These are phyloP conservation scores for Semnornis frantzii DNA, from an alignment of 2,113 vertebrate genomes.

Conservation along the genomic window DNA sequence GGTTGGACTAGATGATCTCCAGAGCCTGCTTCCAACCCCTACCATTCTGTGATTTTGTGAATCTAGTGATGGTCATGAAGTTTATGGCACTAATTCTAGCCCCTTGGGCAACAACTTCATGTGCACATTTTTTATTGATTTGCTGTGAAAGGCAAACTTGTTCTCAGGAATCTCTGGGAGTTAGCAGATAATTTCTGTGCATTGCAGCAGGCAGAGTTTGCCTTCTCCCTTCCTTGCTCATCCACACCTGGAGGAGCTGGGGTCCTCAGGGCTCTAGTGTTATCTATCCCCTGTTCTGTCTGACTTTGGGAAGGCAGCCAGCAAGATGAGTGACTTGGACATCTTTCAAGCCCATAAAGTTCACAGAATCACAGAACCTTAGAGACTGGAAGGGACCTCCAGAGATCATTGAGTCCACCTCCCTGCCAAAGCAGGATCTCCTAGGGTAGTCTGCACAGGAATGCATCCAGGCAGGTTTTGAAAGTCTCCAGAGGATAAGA, in stretches of 20 bases:
- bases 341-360: too few relatives aligned
- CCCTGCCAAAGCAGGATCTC: too few relatives aligned
- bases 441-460: too few relatives aligned
- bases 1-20: too few relatives aligned
- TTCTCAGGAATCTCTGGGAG: background rate
- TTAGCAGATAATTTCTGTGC: background rate
- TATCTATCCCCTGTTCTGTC: background rate
- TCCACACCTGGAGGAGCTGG: background rate
- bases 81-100: background rate
- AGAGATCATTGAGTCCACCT: too few relatives aligned
- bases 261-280: accelerated
- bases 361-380: too few relatives aligned
- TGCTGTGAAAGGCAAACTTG: background rate
- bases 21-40: too few relatives aligned
- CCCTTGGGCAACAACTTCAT: background rate
- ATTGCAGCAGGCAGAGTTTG: accelerated
- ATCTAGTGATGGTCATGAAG: background rate
- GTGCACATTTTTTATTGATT: background rate
- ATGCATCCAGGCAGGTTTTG: too few relatives aligned
- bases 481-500: too few relatives aligned
- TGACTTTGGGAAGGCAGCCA: background rate
- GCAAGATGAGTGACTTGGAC: background rate
- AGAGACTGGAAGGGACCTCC: too few relatives aligned
- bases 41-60: too few relatives aligned
- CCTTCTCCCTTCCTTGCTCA: background rate